A percentile compares a stretch with the other conserved stretches of the same genome.
These are phyloP conservation scores for Ficedula albicollis DNA, from an alignment of 2,797 vertebrate genomes.

Conservation along the genomic window DNA sequence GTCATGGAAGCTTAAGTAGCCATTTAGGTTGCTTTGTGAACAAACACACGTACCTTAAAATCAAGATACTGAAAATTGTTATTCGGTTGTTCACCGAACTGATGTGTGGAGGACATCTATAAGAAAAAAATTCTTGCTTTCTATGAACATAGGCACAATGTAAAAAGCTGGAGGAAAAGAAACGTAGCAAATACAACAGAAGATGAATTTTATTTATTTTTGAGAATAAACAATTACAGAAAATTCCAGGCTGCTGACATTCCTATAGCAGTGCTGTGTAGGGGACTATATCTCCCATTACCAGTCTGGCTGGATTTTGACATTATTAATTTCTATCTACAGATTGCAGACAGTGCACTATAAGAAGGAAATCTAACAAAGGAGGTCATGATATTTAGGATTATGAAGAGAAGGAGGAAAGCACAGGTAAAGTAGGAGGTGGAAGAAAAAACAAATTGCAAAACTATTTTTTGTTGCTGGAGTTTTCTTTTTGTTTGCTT, in stretches of 20 bases:
- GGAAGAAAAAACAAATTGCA: neutral
- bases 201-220: neutral
- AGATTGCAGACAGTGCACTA: neutral
- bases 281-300: neutral
- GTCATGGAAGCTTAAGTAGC: neutral
- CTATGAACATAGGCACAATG: neutral
- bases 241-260: neutral
- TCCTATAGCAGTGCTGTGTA: neutral
- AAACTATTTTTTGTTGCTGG: neutral
- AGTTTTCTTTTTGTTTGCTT: neutral
- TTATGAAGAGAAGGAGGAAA: neutral
- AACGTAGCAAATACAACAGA: neutral
- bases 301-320: neutral
- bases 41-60: neutral
- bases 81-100: neutral
- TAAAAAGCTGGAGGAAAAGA: neutral
- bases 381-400: neutral
- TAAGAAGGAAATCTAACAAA: neutral
- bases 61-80: neutral
- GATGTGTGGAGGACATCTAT: neutral
- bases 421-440: neutral
- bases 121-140: neutral
- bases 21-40: neutral
- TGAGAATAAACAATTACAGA: neutral
- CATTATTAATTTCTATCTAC: neutral